Conservation (phyloP, 1,140 invertebrate species). For the Varroa destructor region DNA sequence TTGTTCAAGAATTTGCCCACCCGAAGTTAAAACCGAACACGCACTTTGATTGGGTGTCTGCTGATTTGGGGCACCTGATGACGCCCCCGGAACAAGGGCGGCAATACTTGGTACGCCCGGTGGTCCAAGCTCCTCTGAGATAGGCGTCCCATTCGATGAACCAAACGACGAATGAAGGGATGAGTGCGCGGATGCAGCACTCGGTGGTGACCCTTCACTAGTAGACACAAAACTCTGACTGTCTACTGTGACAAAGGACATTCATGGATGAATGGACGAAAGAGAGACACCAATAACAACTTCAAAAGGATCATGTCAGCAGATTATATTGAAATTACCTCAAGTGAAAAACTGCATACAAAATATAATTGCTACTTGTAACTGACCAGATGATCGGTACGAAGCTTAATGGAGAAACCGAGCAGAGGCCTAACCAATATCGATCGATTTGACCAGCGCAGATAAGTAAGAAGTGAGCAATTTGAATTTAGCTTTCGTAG, state of each 20-base stretch:
- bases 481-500: no score
- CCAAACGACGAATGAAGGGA: slow-evolving; percentile 16
- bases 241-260: background rate
- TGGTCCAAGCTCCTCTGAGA: slow-evolving; percentile 37
- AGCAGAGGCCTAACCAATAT: no score
- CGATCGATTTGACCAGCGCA: no score
- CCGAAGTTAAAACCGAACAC: background rate
- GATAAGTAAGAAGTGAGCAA: no score
- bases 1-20: slow-evolving; percentile 42
- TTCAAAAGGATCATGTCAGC: background rate
- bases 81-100: slow-evolving; percentile 40
- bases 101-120: slow-evolving; percentile 45
- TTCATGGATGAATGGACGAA: background rate
- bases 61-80: no score
- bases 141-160: slow-evolving; percentile 17
- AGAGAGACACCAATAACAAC: background rate
- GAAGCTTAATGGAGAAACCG: no score
- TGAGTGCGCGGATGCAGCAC: background rate
- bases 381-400: no score
- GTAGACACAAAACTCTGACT: slow-evolving; percentile 4
- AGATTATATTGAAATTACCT: background rate
- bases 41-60: no score
- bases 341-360: background rate
- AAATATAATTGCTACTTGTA: no score
- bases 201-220: slow-evolving; percentile 16